Evolutionary conservation across 2,113 vertebrate genomes (phyloP).

Genomic region (Nyctereutes procyonoides): DNA sequence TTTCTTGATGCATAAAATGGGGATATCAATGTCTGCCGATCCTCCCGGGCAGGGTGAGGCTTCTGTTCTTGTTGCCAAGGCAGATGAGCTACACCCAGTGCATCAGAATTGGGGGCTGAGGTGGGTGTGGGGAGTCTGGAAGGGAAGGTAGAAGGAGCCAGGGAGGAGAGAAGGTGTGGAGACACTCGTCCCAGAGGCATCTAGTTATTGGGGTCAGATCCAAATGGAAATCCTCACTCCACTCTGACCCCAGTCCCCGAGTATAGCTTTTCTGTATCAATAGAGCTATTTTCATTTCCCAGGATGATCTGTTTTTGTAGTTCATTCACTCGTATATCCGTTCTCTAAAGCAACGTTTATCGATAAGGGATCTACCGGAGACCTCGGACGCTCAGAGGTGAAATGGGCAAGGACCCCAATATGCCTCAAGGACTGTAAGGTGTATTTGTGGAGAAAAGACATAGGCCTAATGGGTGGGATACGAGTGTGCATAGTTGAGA

Average conservation of each 20-base stretch:
- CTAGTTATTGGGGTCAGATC: not conserved
- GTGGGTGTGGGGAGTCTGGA: not conserved
- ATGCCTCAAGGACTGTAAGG: not conserved
- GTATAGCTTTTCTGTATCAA: not conserved
- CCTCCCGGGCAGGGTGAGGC: not conserved
- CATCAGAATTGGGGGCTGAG: not conserved
- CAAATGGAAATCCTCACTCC: not conserved
- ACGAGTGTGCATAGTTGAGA: not conserved
- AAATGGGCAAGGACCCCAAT: not conserved
- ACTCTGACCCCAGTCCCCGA: not conserved
- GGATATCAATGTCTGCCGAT: not conserved
- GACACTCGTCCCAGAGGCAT: not conserved
- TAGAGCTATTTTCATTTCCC: not conserved
- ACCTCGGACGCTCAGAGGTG: not conserved
- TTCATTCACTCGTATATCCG: not conserved
- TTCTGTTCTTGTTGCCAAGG: not conserved
- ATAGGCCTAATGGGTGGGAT: not conserved
- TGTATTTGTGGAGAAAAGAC: not conserved
- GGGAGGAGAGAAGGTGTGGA: not conserved
- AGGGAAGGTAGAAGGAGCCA: not conserved
- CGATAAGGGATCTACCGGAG: not conserved
- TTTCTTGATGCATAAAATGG: not conserved
- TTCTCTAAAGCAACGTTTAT: not conserved
- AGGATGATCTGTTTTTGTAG: not conserved
- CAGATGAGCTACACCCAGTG: accelerated